Conservation (phyloP, 2,113 vertebrate species). For the Eonycteris spelaea region DNA sequence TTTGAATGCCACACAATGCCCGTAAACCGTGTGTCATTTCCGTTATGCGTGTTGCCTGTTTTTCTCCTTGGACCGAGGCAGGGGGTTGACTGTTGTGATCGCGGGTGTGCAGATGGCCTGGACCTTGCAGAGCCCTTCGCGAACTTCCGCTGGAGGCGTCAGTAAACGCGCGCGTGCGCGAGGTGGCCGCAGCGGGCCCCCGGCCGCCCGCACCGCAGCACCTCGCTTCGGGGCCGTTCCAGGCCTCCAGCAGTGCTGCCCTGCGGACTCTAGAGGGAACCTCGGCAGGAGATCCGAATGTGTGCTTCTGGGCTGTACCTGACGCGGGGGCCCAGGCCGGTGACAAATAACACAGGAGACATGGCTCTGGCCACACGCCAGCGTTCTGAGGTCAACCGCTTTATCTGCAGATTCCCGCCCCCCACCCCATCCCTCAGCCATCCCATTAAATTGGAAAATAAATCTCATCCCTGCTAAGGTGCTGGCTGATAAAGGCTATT, state of each 20-base stretch:
- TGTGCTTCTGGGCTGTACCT: neutral
- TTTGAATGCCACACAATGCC: neutral
- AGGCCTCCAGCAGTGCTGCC: neutral
- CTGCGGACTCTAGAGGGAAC: slow-evolving; percentile 29
- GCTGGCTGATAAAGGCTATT: slow-evolving; percentile 62
- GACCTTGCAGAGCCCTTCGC: neutral
- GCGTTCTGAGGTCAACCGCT: slow-evolving; percentile 40
- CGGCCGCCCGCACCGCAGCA: neutral
- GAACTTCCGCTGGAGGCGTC: neutral
- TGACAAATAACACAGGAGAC: neutral
- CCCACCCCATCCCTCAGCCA: slow-evolving; percentile 6
- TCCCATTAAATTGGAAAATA: slow-evolving; percentile 69
- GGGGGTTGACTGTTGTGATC: neutral
- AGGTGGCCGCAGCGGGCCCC: neutral
- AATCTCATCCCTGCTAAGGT: slow-evolving; percentile 56
- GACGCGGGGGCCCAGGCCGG: neutral
- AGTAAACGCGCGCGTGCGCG: neutral
- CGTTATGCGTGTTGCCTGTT: neutral
- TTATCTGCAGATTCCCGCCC: slow-evolving; percentile 32
- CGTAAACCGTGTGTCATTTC: neutral
- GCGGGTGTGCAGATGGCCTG: neutral
- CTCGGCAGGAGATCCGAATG: slow-evolving; percentile 44
- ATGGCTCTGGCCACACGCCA: slow-evolving; percentile 46
- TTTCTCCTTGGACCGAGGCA: neutral
- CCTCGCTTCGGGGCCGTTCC: neutral